These are phyloP conservation scores for Tetraodon nigroviridis DNA, from an alignment of 2,113 vertebrate species.

Conservation along the genomic window DNA sequence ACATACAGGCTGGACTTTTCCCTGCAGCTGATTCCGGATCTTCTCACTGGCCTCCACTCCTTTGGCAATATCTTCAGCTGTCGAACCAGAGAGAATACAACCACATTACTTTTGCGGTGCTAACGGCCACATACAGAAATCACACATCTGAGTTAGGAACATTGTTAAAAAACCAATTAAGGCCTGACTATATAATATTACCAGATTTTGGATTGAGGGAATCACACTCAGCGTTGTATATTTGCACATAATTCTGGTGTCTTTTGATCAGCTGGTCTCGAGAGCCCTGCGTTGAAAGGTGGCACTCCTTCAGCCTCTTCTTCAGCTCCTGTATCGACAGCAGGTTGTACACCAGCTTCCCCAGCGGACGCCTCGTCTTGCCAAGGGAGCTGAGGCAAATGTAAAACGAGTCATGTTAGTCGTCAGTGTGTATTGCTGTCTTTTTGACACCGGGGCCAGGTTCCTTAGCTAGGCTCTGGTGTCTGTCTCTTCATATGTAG, in stretches of 20 bases:
- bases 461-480: too few relatives aligned
- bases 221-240: conserved; percentile 92
- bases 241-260: conserved; percentile 85
- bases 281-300: conserved; percentile 79
- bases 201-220: conserved; percentile 86
- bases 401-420: not conserved
- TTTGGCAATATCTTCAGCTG: conserved; percentile 86
- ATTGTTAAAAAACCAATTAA: not conserved
- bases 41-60: conserved; percentile 88
- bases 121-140: conserved; percentile 1
- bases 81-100: conserved; percentile 50
- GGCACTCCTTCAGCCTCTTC: conserved; percentile 80
- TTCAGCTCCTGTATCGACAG: conserved; percentile 84
- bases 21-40: conserved; percentile 75
- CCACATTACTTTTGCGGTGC: conserved; percentile 3
- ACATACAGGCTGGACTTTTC: conserved; percentile 68
- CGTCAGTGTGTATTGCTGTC: too few relatives aligned
- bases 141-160: too few relatives aligned
- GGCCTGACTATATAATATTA: conserved; percentile 43
- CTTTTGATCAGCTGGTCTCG: conserved; percentile 84
- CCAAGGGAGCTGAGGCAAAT: conserved; percentile 65
- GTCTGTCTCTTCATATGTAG: too few relatives aligned
- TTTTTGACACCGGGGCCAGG: too few relatives aligned
- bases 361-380: conserved; percentile 75
- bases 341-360: conserved; percentile 89